Evolutionary conservation across 2,797 vertebrate species (phyloP).

Genomic region (Sphenopsis melanotis): DNA sequence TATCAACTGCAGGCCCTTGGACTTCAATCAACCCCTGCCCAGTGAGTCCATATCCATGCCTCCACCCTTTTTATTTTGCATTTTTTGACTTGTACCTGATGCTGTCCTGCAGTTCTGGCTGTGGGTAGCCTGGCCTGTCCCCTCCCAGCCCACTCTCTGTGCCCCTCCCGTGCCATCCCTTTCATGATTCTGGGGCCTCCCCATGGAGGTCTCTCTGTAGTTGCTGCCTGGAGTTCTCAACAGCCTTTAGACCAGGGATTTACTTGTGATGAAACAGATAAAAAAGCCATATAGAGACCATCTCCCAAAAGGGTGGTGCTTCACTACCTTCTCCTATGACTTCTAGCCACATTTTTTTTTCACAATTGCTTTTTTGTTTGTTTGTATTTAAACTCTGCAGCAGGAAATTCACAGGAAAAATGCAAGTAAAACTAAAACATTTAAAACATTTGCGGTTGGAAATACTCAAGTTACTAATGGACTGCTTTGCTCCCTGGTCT

Average conservation of each 20-base stretch:
- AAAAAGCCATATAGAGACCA: neutral
- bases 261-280: neutral
- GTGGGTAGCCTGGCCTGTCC: neutral
- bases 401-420: neutral
- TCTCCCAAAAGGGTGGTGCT: neutral
- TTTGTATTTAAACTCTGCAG: neutral
- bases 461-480: neutral
- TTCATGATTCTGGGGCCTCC: neutral
- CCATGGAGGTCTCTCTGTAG: neutral
- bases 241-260: neutral
- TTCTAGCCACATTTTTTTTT: neutral
- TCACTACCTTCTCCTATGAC: neutral
- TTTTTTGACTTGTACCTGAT: neutral
- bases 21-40: neutral
- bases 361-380: neutral
- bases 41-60: neutral
- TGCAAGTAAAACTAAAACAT: neutral
- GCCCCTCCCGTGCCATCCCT: neutral
- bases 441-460: neutral
- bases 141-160: fast-evolving
- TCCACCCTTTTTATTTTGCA: neutral
- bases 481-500: neutral
- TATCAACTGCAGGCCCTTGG: neutral
- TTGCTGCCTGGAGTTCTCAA: neutral
- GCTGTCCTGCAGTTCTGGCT: neutral